phyloP scores from a whole-genome alignment of 2,888 invertebrate genomes.

The Agriopis aurantiaria region DNA sequence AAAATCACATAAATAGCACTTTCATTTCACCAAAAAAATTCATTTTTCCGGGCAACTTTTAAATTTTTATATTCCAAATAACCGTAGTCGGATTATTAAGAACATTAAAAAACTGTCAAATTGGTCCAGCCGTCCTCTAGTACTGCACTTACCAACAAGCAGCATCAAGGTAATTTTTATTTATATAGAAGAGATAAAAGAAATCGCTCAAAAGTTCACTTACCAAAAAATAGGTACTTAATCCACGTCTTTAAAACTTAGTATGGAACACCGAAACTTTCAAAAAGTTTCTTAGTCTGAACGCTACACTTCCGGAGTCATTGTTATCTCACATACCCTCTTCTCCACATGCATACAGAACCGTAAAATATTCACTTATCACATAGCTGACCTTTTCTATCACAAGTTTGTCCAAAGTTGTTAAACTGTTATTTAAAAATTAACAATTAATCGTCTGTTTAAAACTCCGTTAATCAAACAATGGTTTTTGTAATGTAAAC shows the following conservation, averaged over 20 bases:
- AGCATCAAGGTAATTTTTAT: no score
- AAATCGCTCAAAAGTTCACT: background rate
- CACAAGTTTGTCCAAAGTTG: slow-evolving; percentile 1
- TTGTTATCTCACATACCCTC: slow-evolving; percentile 13
- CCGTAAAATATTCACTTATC: background rate
- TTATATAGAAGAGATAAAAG: no score
- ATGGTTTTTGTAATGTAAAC: background rate
- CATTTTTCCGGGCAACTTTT: no score
- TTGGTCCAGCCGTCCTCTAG: no score
- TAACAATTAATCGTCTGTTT: background rate
- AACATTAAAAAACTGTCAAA: no score
- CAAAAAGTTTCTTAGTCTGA: slow-evolving; percentile 8
- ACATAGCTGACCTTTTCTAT: background rate
- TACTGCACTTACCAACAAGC: no score
- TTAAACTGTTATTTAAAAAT: slow-evolving; percentile 3
- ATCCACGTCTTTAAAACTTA: background rate
- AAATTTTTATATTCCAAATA: no score
- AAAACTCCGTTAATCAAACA: background rate
- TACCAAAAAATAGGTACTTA: background rate
- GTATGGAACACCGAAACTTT: slow-evolving; percentile 7
- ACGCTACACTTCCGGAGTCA: slow-evolving; percentile 14
- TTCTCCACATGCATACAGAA: slow-evolving; percentile 1
- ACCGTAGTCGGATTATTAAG: no score
- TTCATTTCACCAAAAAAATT: no score
- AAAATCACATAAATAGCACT: no score